Conservation (phyloP, 1,140 invertebrate species). For the Leptinotarsa lineolata region DNA sequence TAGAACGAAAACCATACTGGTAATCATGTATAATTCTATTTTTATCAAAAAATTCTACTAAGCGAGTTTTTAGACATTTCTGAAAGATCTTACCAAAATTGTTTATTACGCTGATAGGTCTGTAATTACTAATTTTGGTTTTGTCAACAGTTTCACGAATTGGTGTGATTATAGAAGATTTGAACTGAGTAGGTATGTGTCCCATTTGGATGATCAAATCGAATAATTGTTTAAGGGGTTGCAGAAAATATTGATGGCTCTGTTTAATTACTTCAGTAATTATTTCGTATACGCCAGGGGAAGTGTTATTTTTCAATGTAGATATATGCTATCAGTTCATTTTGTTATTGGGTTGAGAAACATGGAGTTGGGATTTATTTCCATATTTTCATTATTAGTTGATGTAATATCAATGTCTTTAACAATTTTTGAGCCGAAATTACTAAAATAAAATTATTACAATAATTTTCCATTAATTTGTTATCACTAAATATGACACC, state of each 20-base stretch:
- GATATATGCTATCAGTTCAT: constrained; percentile 21
- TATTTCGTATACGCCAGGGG: constrained; percentile 5
- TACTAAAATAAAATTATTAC: constrained; percentile 8
- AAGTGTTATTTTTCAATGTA: constrained; percentile 23
- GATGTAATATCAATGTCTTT: neutral
- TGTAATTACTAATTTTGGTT: no score
- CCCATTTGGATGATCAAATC: constrained; percentile 9
- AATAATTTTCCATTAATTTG: no score
- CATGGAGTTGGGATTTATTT: constrained; percentile 21
- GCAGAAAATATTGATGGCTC: constrained; percentile 5
- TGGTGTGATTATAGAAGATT: no score
- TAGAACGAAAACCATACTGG: constrained; percentile 12
- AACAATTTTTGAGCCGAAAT: neutral
- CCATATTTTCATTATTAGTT: constrained; percentile 14
- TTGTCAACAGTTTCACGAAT: neutral
- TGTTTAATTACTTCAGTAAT: constrained; percentile 11
- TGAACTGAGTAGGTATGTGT: constrained; percentile 15
- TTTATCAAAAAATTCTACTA: constrained; percentile 16
- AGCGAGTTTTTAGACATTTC: constrained; percentile 10
- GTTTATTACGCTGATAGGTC: constrained; percentile 13
- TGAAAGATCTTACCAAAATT: constrained; percentile 12
- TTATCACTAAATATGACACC: no score
- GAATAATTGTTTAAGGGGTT: constrained; percentile 9
- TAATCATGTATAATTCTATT: constrained; percentile 5
- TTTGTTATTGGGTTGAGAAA: constrained; percentile 18